A percentile compares a stretch with the other conserved stretches of the same genome.
These are phyloP conservation scores for Tricholauxania praeusta DNA, from an alignment of 2,888 invertebrate species.

Conservation along the genomic window DNA sequence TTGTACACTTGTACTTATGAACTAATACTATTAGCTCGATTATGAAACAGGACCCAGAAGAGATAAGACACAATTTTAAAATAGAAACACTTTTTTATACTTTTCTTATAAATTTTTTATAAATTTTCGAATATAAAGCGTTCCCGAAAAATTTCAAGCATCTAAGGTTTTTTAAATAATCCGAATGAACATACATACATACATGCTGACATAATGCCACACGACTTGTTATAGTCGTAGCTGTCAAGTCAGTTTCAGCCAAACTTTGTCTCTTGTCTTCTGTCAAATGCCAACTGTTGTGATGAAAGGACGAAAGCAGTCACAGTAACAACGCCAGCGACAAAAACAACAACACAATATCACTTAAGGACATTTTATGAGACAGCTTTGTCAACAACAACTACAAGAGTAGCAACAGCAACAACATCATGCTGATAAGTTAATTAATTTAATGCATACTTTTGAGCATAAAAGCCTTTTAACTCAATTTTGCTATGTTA, in stretches of 20 bases:
- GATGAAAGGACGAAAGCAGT: slow-evolving; percentile 16
- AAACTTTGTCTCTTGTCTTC: neutral
- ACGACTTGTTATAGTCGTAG: slow-evolving; percentile 7
- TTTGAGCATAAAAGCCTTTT: slow-evolving; percentile 29
- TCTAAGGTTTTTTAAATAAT: no score
- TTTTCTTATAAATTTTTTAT: no score
- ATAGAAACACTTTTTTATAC: no score
- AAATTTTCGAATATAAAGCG: no score
- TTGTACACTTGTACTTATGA: no score
- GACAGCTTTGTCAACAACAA: slow-evolving; percentile 17
- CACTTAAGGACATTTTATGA: slow-evolving; percentile 19
- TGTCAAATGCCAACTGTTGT: slow-evolving; percentile 19
- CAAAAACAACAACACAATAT: slow-evolving; percentile 3
- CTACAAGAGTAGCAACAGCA: slow-evolving; percentile 7
- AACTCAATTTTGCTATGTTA: slow-evolving; percentile 22
- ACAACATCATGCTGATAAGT: slow-evolving; percentile 26
- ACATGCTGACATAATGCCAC: neutral
- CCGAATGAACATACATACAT: neutral
- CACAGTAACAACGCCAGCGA: slow-evolving; percentile 6
- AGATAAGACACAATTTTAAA: no score
- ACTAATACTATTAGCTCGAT: no score
- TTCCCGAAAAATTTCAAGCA: no score
- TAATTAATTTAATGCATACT: slow-evolving; percentile 38
- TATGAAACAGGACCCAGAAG: no score
- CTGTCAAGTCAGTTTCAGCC: slow-evolving; percentile 22